Evolutionary conservation across 2,797 vertebrate genomes (phyloP).

Genomic region (Danio choprae): DNA sequence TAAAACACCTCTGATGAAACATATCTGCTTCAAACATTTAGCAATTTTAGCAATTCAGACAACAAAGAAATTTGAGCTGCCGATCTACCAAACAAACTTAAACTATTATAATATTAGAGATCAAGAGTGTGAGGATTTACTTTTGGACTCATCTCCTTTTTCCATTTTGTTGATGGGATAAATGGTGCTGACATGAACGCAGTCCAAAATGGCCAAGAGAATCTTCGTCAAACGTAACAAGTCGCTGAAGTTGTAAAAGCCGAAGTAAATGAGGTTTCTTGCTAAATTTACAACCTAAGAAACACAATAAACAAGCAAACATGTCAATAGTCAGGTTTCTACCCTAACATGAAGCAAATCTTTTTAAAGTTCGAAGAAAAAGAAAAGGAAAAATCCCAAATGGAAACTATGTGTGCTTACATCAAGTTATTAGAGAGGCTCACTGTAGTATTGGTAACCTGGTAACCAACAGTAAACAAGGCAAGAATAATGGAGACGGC

Average conservation of each 20-base stretch:
- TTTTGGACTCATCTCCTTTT: constrained; percentile 95
- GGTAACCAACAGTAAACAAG: too few relatives aligned
- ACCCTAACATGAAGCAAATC: too few relatives aligned
- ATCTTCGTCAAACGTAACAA: constrained; percentile 96
- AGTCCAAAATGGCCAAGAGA: constrained; percentile 95
- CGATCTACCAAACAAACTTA: not conserved
- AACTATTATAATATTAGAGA: not conserved
- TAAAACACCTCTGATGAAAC: not conserved
- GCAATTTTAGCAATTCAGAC: too few relatives aligned
- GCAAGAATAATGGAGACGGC: too few relatives aligned
- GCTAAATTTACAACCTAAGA: constrained; percentile 95
- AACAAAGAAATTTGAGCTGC: not conserved
- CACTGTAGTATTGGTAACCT: too few relatives aligned
- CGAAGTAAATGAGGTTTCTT: constrained; percentile 98
- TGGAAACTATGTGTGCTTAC: too few relatives aligned
- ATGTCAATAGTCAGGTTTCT: not conserved
- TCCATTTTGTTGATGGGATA: constrained; percentile 94
- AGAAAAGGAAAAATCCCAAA: too few relatives aligned
- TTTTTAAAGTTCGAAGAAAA: too few relatives aligned
- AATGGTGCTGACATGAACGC: constrained; percentile 92
- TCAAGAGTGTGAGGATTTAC: constrained; percentile 67
- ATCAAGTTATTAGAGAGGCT: too few relatives aligned
- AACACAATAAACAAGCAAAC: constrained; percentile 35
- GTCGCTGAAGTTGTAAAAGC: constrained; percentile 99
- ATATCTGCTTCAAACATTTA: not conserved